These are phyloP conservation scores for Zaprionus nigranus DNA, from an alignment of 1,140 invertebrate species.

Conservation along the genomic window DNA sequence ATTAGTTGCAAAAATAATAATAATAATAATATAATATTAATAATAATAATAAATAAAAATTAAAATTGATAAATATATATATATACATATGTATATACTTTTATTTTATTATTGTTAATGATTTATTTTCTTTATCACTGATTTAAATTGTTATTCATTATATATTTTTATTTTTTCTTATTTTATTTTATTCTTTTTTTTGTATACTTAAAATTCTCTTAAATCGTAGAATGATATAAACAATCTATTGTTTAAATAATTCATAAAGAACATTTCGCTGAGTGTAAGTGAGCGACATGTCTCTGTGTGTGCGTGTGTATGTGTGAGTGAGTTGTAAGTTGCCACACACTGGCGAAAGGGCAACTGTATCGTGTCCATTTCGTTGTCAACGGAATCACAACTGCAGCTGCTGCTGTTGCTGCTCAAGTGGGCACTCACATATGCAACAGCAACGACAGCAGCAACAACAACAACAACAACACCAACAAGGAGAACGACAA, in stretches of 20 bases:
- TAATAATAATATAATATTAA: too few relatives aligned
- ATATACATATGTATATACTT: too few relatives aligned
- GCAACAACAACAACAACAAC: slow-evolving; percentile 34
- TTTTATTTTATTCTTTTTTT: too few relatives aligned
- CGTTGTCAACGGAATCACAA: slow-evolving; percentile 33
- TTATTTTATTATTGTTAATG: too few relatives aligned
- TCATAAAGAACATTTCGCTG: neutral
- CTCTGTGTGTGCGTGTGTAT: neutral
- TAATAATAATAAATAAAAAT: too few relatives aligned
- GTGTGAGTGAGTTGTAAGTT: slow-evolving; percentile 20
- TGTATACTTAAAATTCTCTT: too few relatives aligned
- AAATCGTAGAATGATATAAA: neutral
- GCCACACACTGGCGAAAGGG: slow-evolving; percentile 31
- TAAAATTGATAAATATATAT: too few relatives aligned
- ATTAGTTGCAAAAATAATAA: too few relatives aligned
- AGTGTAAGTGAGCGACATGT: neutral
- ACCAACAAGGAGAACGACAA: slow-evolving; percentile 7
- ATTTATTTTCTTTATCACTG: neutral
- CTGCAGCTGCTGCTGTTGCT: slow-evolving; percentile 36
- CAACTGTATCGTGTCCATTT: slow-evolving; percentile 32
- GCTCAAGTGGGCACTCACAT: slow-evolving; percentile 65
- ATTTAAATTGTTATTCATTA: too few relatives aligned
- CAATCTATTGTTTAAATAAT: neutral
- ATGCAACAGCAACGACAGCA: slow-evolving; percentile 29
- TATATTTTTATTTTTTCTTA: too few relatives aligned